Base-by-base conservation (phyloP, 1,140 invertebrate species). In the Linepithema humile region DNA sequence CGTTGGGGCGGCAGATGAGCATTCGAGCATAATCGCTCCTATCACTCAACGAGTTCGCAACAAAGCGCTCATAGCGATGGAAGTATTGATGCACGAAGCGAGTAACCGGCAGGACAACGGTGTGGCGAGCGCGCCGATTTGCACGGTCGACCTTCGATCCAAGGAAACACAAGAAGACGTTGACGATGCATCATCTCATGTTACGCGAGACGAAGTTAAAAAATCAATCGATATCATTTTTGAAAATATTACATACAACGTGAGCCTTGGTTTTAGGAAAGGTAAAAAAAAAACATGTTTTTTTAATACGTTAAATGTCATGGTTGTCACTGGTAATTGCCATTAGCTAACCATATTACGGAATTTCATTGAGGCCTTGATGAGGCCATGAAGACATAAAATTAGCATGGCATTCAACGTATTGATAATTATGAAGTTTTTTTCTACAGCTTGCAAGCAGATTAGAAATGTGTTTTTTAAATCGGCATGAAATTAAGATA, bases 141-240 rank as follows among this genome's bases (percentile, higher is more conserved):
- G 78, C 9, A 15, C 15, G 1, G 1, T n/a, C n/a, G 45, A 26
- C 4, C 48, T 45, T 50, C 3, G 9, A 15, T 23, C 7, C 9
- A 64, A 50, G 0, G 5, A 9, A 9, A 78, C 17, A 2, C n/a
- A 4, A 7, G 65, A 80, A 0, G 40, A 60, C 10, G 29, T 9
- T 7, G 38, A 15, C 10, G 10, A n/a, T n/a, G n/a, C 32, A 0
- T 1, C 43, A 64, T 83, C 12, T 64, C 59, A 2, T 26, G 32
- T 32, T 84, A 88, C 23, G 64, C 73, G 29, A 73, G 29, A 85
- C 38, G 0, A 82, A 77, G 1, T 35, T 88, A 0, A 65, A 45
- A 94, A 96, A 23, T 95, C 95, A 0, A 94, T 97, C n/a, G 96
- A 97, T 87, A 96, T 97, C 43, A 95, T 95, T 32, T 97, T 97